A percentile compares a stretch with the other conserved stretches of the same genome.
phyloP scores from a whole-genome alignment of 1,140 invertebrate species.

The Nebria ingens region DNA sequence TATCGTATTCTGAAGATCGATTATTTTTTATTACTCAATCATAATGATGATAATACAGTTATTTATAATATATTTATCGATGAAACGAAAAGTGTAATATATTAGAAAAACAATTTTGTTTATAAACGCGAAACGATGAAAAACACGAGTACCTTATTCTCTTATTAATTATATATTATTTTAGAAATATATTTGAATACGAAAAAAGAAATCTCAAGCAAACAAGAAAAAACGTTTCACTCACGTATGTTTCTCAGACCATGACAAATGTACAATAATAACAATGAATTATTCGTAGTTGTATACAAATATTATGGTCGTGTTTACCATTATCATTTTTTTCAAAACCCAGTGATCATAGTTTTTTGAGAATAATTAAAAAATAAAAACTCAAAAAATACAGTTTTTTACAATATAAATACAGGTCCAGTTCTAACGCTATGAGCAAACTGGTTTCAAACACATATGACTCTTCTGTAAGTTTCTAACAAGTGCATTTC shows the following conservation, averaged over 20 bases:
- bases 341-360: neutral
- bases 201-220: neutral
- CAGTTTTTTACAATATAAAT: neutral
- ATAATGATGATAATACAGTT: neutral
- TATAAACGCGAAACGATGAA: constrained; percentile 4
- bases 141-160: constrained; percentile 8
- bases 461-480: constrained; percentile 59
- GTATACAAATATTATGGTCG: neutral
- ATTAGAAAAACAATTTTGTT: neutral
- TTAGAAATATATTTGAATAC: neutral
- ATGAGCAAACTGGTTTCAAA: neutral
- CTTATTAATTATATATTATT: constrained; percentile 3
- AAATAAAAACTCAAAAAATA: neutral
- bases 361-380: neutral
- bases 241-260: neutral
- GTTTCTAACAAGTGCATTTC: constrained; percentile 80
- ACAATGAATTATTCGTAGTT: neutral
- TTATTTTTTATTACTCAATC: neutral
- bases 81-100: neutral
- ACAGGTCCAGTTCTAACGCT: too few relatives aligned
- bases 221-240: too few relatives aligned
- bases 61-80: constrained; percentile 4
- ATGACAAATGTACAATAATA: neutral
- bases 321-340: too few relatives aligned
- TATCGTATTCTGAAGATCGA: neutral